phyloP scores from a whole-genome alignment of 1,140 invertebrate species.

The Elysia chlorotica region DNA sequence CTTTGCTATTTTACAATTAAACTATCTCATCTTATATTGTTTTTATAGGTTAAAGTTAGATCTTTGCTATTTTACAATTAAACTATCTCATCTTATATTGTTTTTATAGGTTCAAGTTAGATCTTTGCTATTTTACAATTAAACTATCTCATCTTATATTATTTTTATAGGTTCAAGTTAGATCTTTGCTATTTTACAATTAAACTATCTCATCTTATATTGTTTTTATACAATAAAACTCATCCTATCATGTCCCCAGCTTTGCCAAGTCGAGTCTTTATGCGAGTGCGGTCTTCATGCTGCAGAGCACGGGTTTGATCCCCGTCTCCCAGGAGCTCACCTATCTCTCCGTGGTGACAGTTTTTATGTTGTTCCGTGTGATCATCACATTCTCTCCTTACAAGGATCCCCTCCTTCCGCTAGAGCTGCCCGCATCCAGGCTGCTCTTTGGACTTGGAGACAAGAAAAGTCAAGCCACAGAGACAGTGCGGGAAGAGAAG shows the following conservation, averaged over 20 bases:
- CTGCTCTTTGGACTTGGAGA: neutral
- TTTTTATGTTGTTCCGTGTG: neutral
- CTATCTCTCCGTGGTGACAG: neutral
- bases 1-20: no score
- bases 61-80: no score
- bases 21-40: no score
- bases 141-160: no score
- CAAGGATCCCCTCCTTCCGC: neutral
- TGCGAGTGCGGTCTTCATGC: slow-evolving; percentile 4
- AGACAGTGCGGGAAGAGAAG: no score
- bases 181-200: neutral
- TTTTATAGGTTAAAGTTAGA: no score
- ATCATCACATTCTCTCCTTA: neutral
- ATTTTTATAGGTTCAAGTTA: no score
- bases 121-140: no score
- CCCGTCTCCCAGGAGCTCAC: neutral
- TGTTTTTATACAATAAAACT: no score
- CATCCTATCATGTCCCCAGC: slow-evolving; percentile 4
- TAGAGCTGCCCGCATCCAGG: neutral
- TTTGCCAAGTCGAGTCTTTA: slow-evolving; percentile 18
- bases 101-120: no score
- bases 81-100: no score
- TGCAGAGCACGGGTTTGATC: neutral
- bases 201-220: neutral
- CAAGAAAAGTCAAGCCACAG: no score